Conservation (phyloP, 2,797 vertebrate genomes). For the Ceyx erithaca region DNA sequence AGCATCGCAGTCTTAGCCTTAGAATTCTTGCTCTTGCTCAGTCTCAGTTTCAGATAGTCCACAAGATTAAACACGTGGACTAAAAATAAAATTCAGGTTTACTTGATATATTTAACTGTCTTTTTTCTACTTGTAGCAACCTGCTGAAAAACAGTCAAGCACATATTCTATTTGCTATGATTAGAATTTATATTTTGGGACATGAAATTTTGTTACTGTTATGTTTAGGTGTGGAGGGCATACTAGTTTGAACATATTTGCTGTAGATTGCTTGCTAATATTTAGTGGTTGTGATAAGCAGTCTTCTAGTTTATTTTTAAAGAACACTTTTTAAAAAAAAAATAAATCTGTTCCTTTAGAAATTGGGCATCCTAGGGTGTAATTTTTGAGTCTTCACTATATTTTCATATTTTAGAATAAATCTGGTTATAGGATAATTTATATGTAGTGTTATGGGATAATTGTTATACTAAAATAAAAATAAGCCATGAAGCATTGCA, state of each 20-base stretch:
- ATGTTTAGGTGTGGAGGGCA: neutral
- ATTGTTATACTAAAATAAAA: neutral
- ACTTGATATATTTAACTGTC: neutral
- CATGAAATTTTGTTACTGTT: neutral
- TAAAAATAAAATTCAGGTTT: neutral
- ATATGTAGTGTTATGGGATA: neutral
- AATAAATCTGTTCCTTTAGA: neutral
- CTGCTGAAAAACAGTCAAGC: neutral
- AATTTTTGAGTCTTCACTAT: neutral
- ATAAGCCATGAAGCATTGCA: neutral
- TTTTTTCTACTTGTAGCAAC: neutral
- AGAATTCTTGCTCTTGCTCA: neutral
- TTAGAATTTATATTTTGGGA: neutral
- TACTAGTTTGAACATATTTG: neutral
- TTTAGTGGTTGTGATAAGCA: neutral
- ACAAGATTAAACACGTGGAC: neutral
- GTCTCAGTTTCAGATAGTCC: neutral
- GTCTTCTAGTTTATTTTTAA: neutral
- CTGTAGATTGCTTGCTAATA: neutral
- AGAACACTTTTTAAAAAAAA: fast-evolving
- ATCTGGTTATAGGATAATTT: neutral
- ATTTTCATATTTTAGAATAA: neutral
- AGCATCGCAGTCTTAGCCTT: neutral
- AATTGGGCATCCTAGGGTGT: neutral
- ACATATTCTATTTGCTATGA: neutral